Base-by-base conservation (phyloP, 2,888 invertebrate species). In the Drosophila neutralis region DNA sequence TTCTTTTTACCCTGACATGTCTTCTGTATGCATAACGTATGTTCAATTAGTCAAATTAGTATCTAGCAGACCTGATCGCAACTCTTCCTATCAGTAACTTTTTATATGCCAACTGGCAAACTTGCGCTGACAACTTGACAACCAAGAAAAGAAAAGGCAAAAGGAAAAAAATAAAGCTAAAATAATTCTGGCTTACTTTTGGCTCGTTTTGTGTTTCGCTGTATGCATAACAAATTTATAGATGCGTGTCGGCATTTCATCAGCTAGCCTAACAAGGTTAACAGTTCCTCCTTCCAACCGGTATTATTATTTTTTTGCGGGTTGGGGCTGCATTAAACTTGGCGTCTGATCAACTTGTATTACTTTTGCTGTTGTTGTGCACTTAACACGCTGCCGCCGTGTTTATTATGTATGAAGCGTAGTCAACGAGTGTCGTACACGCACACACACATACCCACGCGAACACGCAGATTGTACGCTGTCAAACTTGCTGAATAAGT, bases 341-440 rank as follows among this genome's bases (percentile, higher is more conserved):
- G 18, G 71, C 78, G 73, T 69, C 78, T 78, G 75, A 78, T 76
- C 78, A 76, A 75, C 60, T 73, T 78, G 57, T 61, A 48, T 69
- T 33, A 35, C 54, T 29, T 48, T 52, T 51, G 36, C 57, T 57
- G 60, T 65, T 78, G 63, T 69, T 72, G 68, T 67, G 79, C 84
- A 87, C 87, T 87, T 87, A 87, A 87, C 87, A 81, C 78, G 83
- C 73, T 72, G 83, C 83, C 68, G 59, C 53, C 63, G 77, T 84
- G 87, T 82, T 87, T 87, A 87, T 87, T 87, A 87, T 87, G 87
- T 87, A 87, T 84, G 82, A 86, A 78, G 77, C 86, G 81, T 84
- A 80, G 85, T 86, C 85, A 68, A 69, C 75, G 72, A 75, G 71
- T 52, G 77, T 75, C 67, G 78, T 76, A 72, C 84, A 82, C 85